These are phyloP conservation scores for Diarsia rubi DNA, from an alignment of 2,888 invertebrate genomes.

Conservation along the genomic window DNA sequence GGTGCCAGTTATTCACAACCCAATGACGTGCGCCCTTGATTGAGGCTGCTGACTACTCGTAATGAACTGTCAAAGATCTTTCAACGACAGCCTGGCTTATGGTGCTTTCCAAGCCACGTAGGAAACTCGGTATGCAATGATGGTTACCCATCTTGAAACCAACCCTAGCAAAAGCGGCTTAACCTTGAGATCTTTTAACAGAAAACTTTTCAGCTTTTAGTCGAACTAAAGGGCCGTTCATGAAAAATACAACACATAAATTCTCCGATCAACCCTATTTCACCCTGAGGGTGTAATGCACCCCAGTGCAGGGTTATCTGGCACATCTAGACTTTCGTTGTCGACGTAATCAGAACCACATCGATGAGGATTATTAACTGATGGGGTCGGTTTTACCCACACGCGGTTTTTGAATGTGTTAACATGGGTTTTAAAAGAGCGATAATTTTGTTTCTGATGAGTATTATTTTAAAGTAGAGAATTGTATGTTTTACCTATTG, in stretches of 20 bases:
- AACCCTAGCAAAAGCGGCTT: no score
- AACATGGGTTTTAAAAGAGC: background rate
- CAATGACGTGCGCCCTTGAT: no score
- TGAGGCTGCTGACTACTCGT: no score
- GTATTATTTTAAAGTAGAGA: background rate
- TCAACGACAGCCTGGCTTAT: no score
- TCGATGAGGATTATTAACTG: constrained; percentile 74
- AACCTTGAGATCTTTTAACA: no score
- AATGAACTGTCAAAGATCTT: no score
- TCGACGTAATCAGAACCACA: constrained; percentile 81
- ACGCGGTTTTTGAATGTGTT: constrained; percentile 53
- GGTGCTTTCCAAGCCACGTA: no score
- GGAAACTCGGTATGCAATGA: no score
- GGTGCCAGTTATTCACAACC: no score
- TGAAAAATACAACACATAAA: background rate
- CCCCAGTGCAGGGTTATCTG: constrained; percentile 83
- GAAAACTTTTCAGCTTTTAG: background rate
- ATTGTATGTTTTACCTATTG: background rate
- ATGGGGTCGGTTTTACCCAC: constrained; percentile 64
- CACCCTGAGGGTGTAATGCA: constrained; percentile 81
- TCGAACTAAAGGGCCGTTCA: background rate
- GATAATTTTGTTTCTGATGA: background rate
- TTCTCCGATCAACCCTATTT: constrained; percentile 75
- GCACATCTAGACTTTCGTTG: constrained; percentile 85
- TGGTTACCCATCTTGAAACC: no score